Conservation (phyloP, 2,113 vertebrate genomes). For the Lichenostomus cassidix region DNA sequence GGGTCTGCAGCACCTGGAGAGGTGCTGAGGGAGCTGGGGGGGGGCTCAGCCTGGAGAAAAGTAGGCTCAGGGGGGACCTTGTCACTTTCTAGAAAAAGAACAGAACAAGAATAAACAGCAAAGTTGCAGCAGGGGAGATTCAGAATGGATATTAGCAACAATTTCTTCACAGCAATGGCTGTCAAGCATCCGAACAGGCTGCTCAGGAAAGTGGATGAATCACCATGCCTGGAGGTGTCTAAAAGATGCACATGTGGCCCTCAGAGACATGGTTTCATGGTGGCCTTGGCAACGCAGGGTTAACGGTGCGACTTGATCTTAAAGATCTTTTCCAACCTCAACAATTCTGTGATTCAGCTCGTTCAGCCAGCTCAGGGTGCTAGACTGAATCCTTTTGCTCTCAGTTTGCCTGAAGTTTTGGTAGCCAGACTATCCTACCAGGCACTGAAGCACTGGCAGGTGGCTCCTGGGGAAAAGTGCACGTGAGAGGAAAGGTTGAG, state of each 20-base stretch:
- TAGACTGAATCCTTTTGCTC: neutral
- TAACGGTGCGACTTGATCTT: fast-evolving
- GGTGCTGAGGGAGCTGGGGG: neutral
- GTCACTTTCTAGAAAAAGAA: neutral
- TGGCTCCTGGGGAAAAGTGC: neutral
- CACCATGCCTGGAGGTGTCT: neutral
- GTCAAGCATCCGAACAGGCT: neutral
- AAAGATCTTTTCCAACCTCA: neutral
- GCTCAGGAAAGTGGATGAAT: neutral
- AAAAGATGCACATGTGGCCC: neutral
- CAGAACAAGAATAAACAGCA: neutral
- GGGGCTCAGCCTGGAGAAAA: neutral
- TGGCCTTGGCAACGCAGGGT: neutral
- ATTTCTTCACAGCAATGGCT: neutral
- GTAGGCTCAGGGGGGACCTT: neutral
- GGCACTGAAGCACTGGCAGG: neutral
- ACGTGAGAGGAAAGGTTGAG: neutral
- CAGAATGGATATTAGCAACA: neutral
- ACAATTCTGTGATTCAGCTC: neutral
- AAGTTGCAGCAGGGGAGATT: neutral
- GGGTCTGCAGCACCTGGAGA: neutral
- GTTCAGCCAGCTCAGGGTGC: neutral
- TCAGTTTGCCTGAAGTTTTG: neutral
- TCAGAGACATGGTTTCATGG: neutral
- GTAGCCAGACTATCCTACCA: neutral